Percentiles rank a stretch among this genome's conserved stretches.
Conservation (phyloP, 2,888 invertebrate species). For the Drosophila paramelanica region DNA sequence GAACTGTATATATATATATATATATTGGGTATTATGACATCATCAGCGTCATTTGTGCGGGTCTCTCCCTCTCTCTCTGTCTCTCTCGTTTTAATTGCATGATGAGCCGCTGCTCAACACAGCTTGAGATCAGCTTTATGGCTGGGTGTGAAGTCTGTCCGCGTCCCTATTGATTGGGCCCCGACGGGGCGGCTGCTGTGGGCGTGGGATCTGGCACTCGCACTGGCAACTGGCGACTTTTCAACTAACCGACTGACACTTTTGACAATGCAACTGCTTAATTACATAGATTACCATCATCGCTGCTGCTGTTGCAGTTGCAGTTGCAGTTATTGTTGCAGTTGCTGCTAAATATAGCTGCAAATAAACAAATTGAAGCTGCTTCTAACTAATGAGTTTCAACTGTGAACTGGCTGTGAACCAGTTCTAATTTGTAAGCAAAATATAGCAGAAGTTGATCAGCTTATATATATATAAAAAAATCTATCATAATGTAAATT, state of each 20-base stretch:
- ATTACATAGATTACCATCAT: constrained; percentile 59
- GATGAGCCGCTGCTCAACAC: constrained; percentile 63
- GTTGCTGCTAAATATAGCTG: constrained; percentile 66
- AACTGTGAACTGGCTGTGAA: constrained; percentile 23
- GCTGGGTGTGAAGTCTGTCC: constrained; percentile 28
- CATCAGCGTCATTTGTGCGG: constrained; percentile 69
- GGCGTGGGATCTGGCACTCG: constrained; percentile 57
- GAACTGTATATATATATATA: constrained; percentile 14
- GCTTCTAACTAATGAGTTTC: constrained; percentile 29
- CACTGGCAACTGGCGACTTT: constrained; percentile 51
- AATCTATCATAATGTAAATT: too few relatives aligned
- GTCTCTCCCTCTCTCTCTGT: constrained; percentile 27
- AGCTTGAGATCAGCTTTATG: constrained; percentile 47
- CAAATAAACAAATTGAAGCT: constrained; percentile 28
- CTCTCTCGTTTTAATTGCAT: constrained; percentile 63
- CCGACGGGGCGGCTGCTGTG: constrained; percentile 27
- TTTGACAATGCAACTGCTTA: constrained; percentile 68
- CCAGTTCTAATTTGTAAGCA: background rate
- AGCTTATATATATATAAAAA: too few relatives aligned
- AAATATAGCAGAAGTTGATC: too few relatives aligned
- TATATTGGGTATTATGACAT: constrained; percentile 60
- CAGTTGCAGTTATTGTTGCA: background rate
- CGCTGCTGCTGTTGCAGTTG: constrained; percentile 19
- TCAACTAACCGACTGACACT: constrained; percentile 79
- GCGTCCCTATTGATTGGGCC: constrained; percentile 45